Evolutionary conservation across 2,888 invertebrate species (phyloP), one percentile per base, ranked within the genome.

Genomic region (Cryptocephalus primarius): DNA sequence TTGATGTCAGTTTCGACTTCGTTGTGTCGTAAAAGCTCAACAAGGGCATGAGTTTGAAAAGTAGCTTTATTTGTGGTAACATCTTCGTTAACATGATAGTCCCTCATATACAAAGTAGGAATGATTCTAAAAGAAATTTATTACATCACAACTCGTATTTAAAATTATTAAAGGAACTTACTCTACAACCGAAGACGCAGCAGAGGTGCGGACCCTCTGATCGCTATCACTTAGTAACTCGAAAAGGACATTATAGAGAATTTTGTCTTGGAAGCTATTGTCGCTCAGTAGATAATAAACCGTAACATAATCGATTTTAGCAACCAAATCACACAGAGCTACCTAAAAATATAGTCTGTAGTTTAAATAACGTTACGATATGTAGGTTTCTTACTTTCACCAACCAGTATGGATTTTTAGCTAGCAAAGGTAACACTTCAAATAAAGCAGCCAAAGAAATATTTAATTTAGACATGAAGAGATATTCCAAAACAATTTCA

Each of bases 321-420:
- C 71, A 38, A 85, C 62, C 12, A 85, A 65, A 57, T 83, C 82
- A 40, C 81, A 69, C 51, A 85, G 65, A 64, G 82, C 80, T 6
- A 79, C 79, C 79, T 80, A 61, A 43, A 39, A 32, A 36, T 31
- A 44, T 39, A n/a, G 13, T 36, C n/a, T 36, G 36, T 11, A 6
- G 6, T 11, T 36, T 36, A 11, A 6, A 36, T 11, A 36, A 6
- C 6, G 6, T 36, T n/a, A 36, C 2, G 14, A 40, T 4, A 4
- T n/a, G 8, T 40, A 4, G 11, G n/a, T 40, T 9, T 38, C 73
- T 72, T 55, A 89, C 85, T 73, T 85, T 85, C 41, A 91, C 85
- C 43, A 92, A 72, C 86, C 91, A 92, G 67, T 92, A 92, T 0
- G 83, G 79, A 67, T 88, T 88, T 39, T 73, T 72, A 46, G 80